A percentile compares a stretch with the other conserved stretches of the same genome.
Conservation (phyloP, 2,113 vertebrate genomes). For the Sphyrna mokarran region DNA sequence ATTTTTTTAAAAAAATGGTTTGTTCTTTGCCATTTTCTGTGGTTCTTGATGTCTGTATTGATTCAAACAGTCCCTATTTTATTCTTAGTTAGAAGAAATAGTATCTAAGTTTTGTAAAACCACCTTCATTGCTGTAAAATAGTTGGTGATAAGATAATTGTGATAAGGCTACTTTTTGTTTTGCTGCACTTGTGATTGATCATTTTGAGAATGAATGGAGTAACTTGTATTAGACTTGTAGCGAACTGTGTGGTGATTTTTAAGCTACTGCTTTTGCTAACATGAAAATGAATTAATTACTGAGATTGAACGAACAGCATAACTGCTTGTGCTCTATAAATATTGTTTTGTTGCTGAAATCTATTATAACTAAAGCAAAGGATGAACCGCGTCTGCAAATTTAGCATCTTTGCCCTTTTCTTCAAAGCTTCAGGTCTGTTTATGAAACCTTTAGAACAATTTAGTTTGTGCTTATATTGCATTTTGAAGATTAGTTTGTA, state of each 20-base stretch:
- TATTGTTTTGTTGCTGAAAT: not conserved
- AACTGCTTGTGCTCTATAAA: not conserved
- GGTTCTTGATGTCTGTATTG: not conserved
- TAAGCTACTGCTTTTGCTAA: not conserved
- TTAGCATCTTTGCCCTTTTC: not conserved
- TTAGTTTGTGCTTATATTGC: not conserved
- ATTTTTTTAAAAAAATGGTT: not conserved
- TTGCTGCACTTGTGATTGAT: not conserved
- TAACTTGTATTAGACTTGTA: not conserved
- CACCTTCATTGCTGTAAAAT: not conserved
- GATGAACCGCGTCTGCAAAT: not conserved
- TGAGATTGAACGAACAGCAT: not conserved
- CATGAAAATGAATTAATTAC: not conserved
- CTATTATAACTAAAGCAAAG: not conserved
- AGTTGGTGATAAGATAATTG: not conserved
- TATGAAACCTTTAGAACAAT: not conserved
- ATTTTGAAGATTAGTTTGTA: not conserved
- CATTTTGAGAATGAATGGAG: not conserved
- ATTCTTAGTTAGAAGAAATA: not conserved
- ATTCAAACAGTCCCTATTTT: not conserved
- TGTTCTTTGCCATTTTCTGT: not conserved
- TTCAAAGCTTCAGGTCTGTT: not conserved
- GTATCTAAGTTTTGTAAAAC: not conserved
- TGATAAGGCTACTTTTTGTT: not conserved
- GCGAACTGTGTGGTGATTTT: not conserved